These are phyloP conservation scores for Antheraea pernyi DNA, from an alignment of 1,140 invertebrate genomes.

Conservation along the genomic window DNA sequence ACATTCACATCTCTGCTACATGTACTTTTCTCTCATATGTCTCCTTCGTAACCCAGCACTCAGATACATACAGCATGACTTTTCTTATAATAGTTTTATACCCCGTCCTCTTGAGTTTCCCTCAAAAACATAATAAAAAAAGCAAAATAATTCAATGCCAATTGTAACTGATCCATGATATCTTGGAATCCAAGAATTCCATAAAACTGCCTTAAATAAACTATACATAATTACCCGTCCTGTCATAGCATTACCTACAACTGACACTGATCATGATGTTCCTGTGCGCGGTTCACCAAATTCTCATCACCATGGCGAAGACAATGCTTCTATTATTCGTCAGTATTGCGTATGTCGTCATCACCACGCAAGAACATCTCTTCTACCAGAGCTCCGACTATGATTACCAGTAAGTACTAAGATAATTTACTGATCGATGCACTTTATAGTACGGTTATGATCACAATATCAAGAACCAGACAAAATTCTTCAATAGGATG, in stretches of 20 bases:
- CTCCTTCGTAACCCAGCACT: too few relatives aligned
- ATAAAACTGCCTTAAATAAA: too few relatives aligned
- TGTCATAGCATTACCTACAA: conserved; percentile 87
- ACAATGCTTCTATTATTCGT: conserved; percentile 81
- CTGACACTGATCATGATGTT: conserved; percentile 92
- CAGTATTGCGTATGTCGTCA: conserved; percentile 47
- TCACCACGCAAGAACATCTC: conserved; percentile 55
- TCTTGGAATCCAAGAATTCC: neutral
- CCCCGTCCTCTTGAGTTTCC: too few relatives aligned
- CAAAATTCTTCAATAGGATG: too few relatives aligned
- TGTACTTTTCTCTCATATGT: too few relatives aligned
- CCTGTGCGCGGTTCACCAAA: conserved; percentile 92
- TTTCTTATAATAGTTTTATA: too few relatives aligned
- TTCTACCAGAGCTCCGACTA: conserved; percentile 35
- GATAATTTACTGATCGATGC: neutral
- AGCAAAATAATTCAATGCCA: too few relatives aligned
- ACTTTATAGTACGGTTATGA: neutral
- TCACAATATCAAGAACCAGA: too few relatives aligned
- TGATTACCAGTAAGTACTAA: conserved; percentile 41
- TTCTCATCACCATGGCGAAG: conserved; percentile 91
- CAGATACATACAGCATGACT: too few relatives aligned
- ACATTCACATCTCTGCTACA: too few relatives aligned
- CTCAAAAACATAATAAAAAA: too few relatives aligned
- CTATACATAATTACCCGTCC: neutral
- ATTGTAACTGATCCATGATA: too few relatives aligned